Conservation (phyloP, 2,797 vertebrate species). For the Rhincodon typus region DNA sequence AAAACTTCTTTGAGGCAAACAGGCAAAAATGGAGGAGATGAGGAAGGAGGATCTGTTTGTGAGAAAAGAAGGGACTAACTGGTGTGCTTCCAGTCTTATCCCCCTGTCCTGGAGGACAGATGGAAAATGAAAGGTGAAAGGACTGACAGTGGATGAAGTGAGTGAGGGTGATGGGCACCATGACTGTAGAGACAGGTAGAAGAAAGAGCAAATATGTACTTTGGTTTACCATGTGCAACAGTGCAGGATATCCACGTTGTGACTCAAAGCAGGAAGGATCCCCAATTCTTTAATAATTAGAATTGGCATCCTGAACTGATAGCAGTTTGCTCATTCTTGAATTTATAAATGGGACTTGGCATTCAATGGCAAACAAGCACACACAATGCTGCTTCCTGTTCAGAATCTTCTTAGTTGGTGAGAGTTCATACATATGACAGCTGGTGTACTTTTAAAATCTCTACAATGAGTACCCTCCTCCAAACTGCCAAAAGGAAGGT, state of each 20-base stretch:
- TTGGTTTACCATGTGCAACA: not conserved
- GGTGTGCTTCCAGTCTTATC: not conserved
- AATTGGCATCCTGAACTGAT: not conserved
- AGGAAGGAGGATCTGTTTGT: not conserved
- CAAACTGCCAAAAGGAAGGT: not conserved
- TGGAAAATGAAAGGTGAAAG: not conserved
- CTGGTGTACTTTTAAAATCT: not conserved
- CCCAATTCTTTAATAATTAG: not conserved
- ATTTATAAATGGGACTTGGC: not conserved
- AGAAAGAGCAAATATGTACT: not conserved
- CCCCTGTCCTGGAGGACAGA: not conserved
- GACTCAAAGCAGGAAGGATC: not conserved
- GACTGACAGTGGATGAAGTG: not conserved
- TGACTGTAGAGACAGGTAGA: no score
- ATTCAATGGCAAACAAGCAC: not conserved
- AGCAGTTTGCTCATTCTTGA: conserved; percentile 7
- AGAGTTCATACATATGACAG: not conserved
- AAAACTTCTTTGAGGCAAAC: not conserved
- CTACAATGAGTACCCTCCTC: not conserved
- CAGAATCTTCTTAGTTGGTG: not conserved
- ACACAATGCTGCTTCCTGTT: not conserved
- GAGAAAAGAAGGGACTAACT: not conserved
- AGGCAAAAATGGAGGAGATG: not conserved
- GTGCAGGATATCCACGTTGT: not conserved
- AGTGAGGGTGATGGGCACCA: not conserved